Evolutionary conservation across 2,888 invertebrate species (phyloP), one percentile per base, ranked within the genome.

Genomic region (Meganola albula): DNA sequence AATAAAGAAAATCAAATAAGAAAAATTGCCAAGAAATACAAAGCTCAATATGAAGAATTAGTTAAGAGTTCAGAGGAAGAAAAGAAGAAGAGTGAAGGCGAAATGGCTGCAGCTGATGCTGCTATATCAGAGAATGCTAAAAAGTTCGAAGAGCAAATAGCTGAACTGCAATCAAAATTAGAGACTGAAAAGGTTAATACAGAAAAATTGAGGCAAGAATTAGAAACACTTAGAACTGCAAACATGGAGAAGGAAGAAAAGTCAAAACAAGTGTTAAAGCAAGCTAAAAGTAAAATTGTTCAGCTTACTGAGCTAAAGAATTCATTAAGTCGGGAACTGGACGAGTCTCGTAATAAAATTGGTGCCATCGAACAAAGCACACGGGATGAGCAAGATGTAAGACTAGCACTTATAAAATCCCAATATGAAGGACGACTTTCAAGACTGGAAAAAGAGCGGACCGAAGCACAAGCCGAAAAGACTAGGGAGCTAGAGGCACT

Each of bases 21-120:
- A 50, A 96, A 94, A 69, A 95, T 98, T 48, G 98, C 97, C 4
- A 94, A 96, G 59, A 96, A 96, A 60, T 98, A 97, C 69, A 97
- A 97, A 73, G 92, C 90, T 6, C 93, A 93, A 51, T 95, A 89
- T 65, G 93, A 93, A 63, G 95, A 95, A 51, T 82, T 93, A 10
- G 84, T 88, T 0, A 92, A 91, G 64, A 87, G 89, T 9, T 77
- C 89, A 10, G 91, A 91, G 45, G 90, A 90, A 52, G 89, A 89
- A 26, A 90, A 89, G 54, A 87, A 87, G 44, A 88, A 84, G 46
- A 73, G 72, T 31, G 90, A 88, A 52, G 88, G 75, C 1, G 89
- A 89, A 46, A 74, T 74, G 2, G 87, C 87, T 12, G 87, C 86
- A 16, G 79, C 84, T 9, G 76, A 75, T 27, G 75, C 73, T 12